Conservation (phyloP, 2,888 invertebrate species). For the Drosophila stalkeri region DNA sequence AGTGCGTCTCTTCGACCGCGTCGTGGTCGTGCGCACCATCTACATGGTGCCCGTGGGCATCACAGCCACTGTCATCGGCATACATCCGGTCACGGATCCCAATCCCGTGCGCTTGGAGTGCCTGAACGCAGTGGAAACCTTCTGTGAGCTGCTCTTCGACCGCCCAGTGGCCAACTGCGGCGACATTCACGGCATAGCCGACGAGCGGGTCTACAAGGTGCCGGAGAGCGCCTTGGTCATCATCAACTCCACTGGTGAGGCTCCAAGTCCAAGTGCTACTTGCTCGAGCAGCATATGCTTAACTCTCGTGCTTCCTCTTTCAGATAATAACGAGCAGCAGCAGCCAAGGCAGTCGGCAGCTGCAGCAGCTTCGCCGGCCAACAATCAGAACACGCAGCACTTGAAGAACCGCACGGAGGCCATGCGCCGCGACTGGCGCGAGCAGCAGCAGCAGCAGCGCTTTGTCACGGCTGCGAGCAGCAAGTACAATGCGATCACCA, state of each 20-base stretch:
- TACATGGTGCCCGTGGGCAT: constrained; percentile 92
- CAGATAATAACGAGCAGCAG: constrained; percentile 11
- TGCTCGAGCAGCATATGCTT: too few relatives aligned
- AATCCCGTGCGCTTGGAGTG: constrained; percentile 86
- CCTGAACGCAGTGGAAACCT: constrained; percentile 86
- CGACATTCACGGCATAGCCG: constrained; percentile 81
- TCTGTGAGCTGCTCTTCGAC: constrained; percentile 94
- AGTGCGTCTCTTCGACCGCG: constrained; percentile 90
- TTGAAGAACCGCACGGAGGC: neutral
- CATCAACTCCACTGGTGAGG: constrained; percentile 68
- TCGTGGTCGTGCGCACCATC: constrained; percentile 91
- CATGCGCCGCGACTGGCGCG: constrained; percentile 25
- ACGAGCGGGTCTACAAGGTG: constrained; percentile 85
- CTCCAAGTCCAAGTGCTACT: too few relatives aligned
- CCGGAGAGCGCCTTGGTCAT: constrained; percentile 84
- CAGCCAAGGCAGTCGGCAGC: neutral
- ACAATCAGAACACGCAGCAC: neutral
- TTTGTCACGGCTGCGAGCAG: constrained; percentile 44
- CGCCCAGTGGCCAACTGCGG: constrained; percentile 89
- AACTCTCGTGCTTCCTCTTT: too few relatives aligned
- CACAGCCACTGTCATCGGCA: constrained; percentile 93
- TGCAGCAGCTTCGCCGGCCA: neutral
- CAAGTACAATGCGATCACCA: constrained; percentile 44
- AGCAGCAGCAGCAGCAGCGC: constrained; percentile 28
- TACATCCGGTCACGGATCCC: constrained; percentile 85